Evolutionary conservation across 2,888 invertebrate genomes (phyloP).

Genomic region (Diabrotica balteata): DNA sequence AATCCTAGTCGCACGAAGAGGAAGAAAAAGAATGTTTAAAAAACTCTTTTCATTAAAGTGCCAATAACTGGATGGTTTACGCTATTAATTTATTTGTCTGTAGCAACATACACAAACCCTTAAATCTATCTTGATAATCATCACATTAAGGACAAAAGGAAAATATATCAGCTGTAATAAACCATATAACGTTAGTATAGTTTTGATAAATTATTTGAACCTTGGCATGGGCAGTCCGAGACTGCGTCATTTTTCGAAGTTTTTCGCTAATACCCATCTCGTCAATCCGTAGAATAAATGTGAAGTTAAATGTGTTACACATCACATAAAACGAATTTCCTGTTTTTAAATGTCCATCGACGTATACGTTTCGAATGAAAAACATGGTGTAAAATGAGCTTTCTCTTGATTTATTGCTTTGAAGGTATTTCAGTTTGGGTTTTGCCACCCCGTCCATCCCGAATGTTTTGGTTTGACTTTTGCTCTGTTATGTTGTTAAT

Average conservation of each 20-base stretch:
- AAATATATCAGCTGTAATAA: too few relatives aligned
- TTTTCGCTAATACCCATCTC: slow-evolving; percentile 18
- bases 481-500: slow-evolving; percentile 5
- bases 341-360: slow-evolving; percentile 48
- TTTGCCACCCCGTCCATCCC: slow-evolving; percentile 8
- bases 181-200: too few relatives aligned
- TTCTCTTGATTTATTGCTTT: slow-evolving; percentile 41
- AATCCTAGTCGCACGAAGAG: too few relatives aligned
- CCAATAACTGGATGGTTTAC: too few relatives aligned
- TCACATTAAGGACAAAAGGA: too few relatives aligned
- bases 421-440: slow-evolving; percentile 23
- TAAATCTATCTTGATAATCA: too few relatives aligned
- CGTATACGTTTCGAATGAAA: slow-evolving; percentile 39
- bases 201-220: too few relatives aligned
- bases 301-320: slow-evolving; percentile 41
- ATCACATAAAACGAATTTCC: slow-evolving; percentile 49
- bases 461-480: slow-evolving; percentile 8
- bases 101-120: too few relatives aligned
- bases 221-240: too few relatives aligned
- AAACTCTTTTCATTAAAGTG: too few relatives aligned
- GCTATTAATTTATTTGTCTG: too few relatives aligned
- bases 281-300: slow-evolving; percentile 28
- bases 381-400: slow-evolving; percentile 41
- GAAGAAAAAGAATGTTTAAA: too few relatives aligned
- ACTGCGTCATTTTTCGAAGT: slow-evolving; percentile 6